These are phyloP conservation scores for Melanargia galathea DNA, from an alignment of 2,888 invertebrate genomes.

Conservation along the genomic window DNA sequence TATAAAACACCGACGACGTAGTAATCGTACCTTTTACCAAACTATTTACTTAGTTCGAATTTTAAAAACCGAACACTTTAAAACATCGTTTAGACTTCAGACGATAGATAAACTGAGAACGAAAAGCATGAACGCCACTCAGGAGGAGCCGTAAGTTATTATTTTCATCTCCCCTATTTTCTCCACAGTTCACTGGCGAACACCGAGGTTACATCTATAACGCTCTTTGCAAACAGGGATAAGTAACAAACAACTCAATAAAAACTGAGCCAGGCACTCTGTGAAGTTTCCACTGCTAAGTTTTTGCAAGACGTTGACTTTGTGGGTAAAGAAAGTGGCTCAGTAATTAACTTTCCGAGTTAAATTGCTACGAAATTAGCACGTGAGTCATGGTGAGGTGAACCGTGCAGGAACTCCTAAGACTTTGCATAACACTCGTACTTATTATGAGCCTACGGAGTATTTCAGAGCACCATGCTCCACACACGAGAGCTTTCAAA, in stretches of 20 bases:
- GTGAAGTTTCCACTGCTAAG: not conserved
- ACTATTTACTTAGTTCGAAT: not conserved
- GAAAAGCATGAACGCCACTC: conserved; percentile 61
- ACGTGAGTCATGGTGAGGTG: no score
- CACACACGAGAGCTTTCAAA: not conserved
- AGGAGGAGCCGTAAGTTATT: conserved; percentile 62
- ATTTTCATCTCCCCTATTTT: conserved; percentile 56
- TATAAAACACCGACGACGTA: no score
- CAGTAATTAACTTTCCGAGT: not conserved
- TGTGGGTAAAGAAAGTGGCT: not conserved
- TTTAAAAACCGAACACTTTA: conserved; percentile 4
- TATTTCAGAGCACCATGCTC: not conserved
- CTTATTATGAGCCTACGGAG: not conserved
- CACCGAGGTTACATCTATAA: conserved; percentile 28
- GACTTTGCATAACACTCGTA: not conserved
- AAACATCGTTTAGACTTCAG: conserved; percentile 45
- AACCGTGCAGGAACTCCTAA: not conserved
- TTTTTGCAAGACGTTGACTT: not conserved
- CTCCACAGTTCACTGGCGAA: conserved; percentile 55
- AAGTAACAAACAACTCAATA: conserved; percentile 9
- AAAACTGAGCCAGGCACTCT: conserved; percentile 3
- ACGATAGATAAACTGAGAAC: conserved; percentile 55
- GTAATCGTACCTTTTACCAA: no score
- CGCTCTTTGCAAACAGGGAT: conserved; percentile 22
- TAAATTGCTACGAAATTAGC: conserved; percentile 4